Evolutionary conservation across 2,797 vertebrate genomes (phyloP), one percentile per base, ranked within the genome.

Genomic region (Gephyroberyx darwinii): DNA sequence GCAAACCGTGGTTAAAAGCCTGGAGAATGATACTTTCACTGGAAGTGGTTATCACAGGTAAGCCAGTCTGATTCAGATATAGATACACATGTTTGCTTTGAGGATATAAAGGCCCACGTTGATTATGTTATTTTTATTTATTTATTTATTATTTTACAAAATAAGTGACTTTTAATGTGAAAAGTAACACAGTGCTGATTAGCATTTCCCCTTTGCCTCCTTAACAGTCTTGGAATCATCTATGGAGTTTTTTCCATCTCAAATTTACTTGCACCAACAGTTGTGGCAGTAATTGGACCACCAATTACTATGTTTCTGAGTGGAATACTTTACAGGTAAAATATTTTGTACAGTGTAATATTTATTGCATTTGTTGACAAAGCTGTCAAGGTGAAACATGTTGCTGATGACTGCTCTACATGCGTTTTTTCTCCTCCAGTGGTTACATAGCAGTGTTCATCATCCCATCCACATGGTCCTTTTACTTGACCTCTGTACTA

Each of bases 41-140:
- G 94, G 94, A 20, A 95, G 92, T 75, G 94, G 94, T 45, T 95
- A 94, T 81, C 92, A 95, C 92, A 95, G 94, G 94, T 94, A 71
- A 67, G 87, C 53, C 31, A 48, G 1, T 0, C 54, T 33, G 8
- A 4, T 12, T 37, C 68, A 54, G 12, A 48, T 35, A 4, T 26
- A 26, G 26, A 26, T 26, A 2, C 26, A 26, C 26, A 26, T 26
- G 26, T 26, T 26, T 26, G 26, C 26, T 26, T 26, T 26, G 26
- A 26, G 26, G 26, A 26, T 26, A 26, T 26, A 26, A 26, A 26
- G 26, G 26, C 1, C 26, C 26, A 26, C 26, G 26, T 26, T 26
- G 26, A 26, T n/a, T n/a, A n/a, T 7, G 33, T 35, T 35, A 8
- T 8, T 35, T 6, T 35, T 35, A 35, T 35, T 35, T 35, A 35